Evolutionary conservation across 2,888 invertebrate genomes (phyloP).

Genomic region (Neoaliturus tenellus): DNA sequence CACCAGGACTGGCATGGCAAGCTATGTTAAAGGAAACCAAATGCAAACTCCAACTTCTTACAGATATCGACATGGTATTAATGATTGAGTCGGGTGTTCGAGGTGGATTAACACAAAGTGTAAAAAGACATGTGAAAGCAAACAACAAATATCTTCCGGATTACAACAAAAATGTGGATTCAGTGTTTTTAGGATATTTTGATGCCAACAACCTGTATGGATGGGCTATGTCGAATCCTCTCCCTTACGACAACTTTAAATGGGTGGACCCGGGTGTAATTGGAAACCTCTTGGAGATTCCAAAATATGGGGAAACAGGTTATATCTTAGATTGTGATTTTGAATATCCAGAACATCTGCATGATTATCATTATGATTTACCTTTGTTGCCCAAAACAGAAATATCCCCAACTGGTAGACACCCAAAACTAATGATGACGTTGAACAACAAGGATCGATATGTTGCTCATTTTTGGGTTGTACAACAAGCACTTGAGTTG

Average conservation of each 20-base stretch:
- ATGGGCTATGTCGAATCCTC: constrained; percentile 61
- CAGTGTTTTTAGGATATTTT: constrained; percentile 67
- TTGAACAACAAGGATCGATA: too few species aligned
- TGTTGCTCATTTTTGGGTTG: too few species aligned
- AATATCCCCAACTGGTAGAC: too few species aligned
- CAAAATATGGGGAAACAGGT: too few species aligned
- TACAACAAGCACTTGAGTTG: too few species aligned
- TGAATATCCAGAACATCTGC: too few species aligned
- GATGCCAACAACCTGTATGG: constrained; percentile 68
- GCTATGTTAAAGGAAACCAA: constrained; percentile 56
- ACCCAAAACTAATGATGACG: too few species aligned
- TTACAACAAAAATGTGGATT: constrained; percentile 65
- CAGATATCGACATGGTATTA: constrained; percentile 69
- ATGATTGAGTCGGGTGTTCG: constrained; percentile 69
- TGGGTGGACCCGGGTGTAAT: constrained; percentile 66
- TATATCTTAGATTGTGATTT: too few species aligned
- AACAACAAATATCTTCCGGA: constrained; percentile 70
- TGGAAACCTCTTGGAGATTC: too few species aligned
- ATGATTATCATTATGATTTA: too few species aligned
- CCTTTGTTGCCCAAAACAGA: too few species aligned
- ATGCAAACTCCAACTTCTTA: constrained; percentile 54
- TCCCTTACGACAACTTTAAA: constrained; percentile 67
- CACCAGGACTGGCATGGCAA: constrained; percentile 54
- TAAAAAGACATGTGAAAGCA: constrained; percentile 68
- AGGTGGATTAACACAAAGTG: constrained; percentile 69